phyloP scores from a whole-genome alignment of 2,888 invertebrate genomes.

The Leuctra nigra region DNA sequence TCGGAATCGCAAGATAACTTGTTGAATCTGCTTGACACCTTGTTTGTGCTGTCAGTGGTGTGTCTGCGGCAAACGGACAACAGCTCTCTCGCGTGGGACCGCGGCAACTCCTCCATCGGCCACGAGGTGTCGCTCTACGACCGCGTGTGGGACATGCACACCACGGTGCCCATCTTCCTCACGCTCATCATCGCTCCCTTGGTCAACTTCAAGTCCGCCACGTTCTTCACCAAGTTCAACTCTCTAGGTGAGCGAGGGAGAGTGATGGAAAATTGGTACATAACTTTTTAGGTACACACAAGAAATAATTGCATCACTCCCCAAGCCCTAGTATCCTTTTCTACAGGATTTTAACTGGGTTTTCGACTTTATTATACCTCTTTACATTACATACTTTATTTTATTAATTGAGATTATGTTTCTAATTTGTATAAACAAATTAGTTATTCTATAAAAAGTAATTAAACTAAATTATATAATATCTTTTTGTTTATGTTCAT shows the following conservation, averaged over 20 bases:
- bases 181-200: constrained; percentile 71
- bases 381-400: too few species aligned
- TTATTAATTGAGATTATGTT: too few species aligned
- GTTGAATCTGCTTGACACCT: not conserved
- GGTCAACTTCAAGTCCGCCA: constrained; percentile 76
- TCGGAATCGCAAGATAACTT: not conserved
- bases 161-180: constrained; percentile 76
- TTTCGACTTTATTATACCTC: too few species aligned
- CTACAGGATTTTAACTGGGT: too few species aligned
- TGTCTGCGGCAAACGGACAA: constrained; percentile 36
- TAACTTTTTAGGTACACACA: too few species aligned
- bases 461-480: too few species aligned
- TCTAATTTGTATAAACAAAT: too few species aligned
- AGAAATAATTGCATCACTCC: too few species aligned
- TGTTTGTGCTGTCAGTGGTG: constrained; percentile 36
- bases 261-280: too few species aligned
- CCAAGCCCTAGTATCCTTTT: too few species aligned
- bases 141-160: constrained; percentile 63
- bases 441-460: too few species aligned
- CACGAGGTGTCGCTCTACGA: constrained; percentile 37
- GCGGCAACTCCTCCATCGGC: not conserved
- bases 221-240: constrained; percentile 90
- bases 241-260: constrained; percentile 77
- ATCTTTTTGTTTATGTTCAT: too few species aligned
- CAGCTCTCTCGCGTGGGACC: constrained; percentile 27